Base-by-base conservation (phyloP, 2,888 invertebrate species). In the Scaptomyza cyrtandrae region DNA sequence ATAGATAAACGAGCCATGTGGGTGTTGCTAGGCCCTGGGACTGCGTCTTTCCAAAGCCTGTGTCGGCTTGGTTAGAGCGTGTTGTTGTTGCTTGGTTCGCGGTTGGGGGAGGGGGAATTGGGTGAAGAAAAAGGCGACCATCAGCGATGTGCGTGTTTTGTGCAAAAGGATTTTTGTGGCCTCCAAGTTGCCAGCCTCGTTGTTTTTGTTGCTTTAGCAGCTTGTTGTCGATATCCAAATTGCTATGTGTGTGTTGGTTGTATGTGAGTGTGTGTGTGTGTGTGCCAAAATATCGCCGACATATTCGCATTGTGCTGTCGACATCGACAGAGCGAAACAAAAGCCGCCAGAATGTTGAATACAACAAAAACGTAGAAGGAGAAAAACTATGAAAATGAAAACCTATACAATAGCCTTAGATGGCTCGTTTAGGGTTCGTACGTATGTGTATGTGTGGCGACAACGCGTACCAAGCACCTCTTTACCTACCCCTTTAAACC, bases 401-500 rank as follows among this genome's bases (percentile, higher is more conserved):
- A 68, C 72, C 69, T 56, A 66, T 77, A 74, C 62, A 85, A 81
- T 59, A 71, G 73, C 74, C 64, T 57, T 64, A 71, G 67, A 55
- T 76, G 48, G 55, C 41, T 59, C 45, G 61, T 45, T 58, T 48
- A 16, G 64, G 33, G 57, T 24, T 24, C 24, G 50, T 45, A 48
- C 59, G 3, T 44, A 13, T 57, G 45, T 41, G 45, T 41, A 54
- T 49, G 57, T 75, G 35, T 11, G 80, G 88, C 69, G 87, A 71
- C 88, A 88, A 68, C 71, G 73, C 75, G 86, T 86, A 78, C 86
- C 89, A 87, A 76, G 87, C 84, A 76, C 85, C 86, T 65, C 55
- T 53, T 31, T 3, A 6, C 24, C 50, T 11, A 9, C 48, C 48
- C 14, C 39, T 7, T 39, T 14, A 6, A 27, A 33, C 33, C 3